Percentiles rank a stretch among this genome's conserved stretches.
These are phyloP conservation scores for Rallus limicola DNA, from an alignment of 2,113 vertebrate genomes.

Conservation along the genomic window DNA sequence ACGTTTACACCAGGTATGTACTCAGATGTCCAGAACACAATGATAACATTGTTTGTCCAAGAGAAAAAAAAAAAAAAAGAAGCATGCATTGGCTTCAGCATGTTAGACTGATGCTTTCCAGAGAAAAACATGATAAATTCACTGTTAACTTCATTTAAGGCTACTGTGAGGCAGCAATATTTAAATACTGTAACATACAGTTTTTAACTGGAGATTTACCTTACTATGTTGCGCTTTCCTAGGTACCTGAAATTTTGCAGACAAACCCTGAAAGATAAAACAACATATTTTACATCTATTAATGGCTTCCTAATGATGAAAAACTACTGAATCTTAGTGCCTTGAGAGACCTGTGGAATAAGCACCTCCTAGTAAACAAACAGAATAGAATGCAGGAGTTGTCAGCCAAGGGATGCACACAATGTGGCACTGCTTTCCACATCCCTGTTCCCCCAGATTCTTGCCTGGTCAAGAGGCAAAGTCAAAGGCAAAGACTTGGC, in stretches of 20 bases:
- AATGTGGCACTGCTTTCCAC: background rate
- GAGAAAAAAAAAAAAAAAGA: background rate
- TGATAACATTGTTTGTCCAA: background rate
- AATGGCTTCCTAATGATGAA: background rate
- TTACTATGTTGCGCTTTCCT: slow-evolving; percentile 95
- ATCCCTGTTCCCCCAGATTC: background rate
- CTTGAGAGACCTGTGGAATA: background rate
- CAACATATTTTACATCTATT: background rate
- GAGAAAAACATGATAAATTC: background rate
- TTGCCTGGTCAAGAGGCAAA: background rate
- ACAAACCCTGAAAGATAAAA: slow-evolving; percentile 85
- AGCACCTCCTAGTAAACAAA: background rate
- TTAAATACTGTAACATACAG: background rate
- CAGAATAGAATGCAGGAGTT: background rate
- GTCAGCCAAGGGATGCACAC: background rate
- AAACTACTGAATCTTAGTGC: background rate
- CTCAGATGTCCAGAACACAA: background rate
- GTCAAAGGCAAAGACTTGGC: background rate
- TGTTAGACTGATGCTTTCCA: background rate
- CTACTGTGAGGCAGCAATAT: background rate
- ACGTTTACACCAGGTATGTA: background rate
- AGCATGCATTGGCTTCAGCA: background rate
- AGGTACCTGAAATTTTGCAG: slow-evolving; percentile 97
- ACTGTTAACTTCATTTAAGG: background rate
- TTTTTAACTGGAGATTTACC: slow-evolving; percentile 75